phyloP scores from a whole-genome alignment of 2,888 invertebrate species.

The Rhogogaster chlorosoma region DNA sequence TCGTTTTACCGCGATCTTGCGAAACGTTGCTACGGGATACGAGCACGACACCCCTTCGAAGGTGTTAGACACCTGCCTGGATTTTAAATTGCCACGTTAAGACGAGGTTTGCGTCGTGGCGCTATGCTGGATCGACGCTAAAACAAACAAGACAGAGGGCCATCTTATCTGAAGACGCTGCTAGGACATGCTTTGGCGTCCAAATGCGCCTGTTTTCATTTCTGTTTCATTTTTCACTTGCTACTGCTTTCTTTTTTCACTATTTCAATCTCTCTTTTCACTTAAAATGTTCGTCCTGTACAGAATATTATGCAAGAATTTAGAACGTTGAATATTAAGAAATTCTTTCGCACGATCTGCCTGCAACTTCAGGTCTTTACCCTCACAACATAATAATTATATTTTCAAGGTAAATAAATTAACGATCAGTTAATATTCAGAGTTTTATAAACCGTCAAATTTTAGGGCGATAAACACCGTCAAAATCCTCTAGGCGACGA shows the following conservation, averaged over 20 bases:
- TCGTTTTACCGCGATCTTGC: constrained; percentile 40
- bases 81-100: constrained; percentile 46
- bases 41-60: constrained; percentile 42
- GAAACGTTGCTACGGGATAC: constrained; percentile 48
- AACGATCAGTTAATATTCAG: background rate
- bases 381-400: background rate
- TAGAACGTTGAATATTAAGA: constrained; percentile 73
- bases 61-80: constrained; percentile 51
- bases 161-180: constrained; percentile 73
- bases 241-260: background rate
- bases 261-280: background rate
- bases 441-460: constrained; percentile 3
- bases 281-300: constrained; percentile 44
- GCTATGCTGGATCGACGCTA: constrained; percentile 61
- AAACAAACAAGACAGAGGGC: constrained; percentile 72
- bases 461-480: background rate
- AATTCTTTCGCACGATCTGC: constrained; percentile 71
- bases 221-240: constrained; percentile 22
- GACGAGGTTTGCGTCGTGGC: constrained; percentile 33
- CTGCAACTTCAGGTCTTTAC: constrained; percentile 40
- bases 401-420: background rate
- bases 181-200: constrained; percentile 66
- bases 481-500: background rate
- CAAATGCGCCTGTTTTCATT: constrained; percentile 55
- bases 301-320: constrained; percentile 72